Base-by-base conservation (phyloP, 1,140 invertebrate genomes). In the Drosophila serrata region DNA sequence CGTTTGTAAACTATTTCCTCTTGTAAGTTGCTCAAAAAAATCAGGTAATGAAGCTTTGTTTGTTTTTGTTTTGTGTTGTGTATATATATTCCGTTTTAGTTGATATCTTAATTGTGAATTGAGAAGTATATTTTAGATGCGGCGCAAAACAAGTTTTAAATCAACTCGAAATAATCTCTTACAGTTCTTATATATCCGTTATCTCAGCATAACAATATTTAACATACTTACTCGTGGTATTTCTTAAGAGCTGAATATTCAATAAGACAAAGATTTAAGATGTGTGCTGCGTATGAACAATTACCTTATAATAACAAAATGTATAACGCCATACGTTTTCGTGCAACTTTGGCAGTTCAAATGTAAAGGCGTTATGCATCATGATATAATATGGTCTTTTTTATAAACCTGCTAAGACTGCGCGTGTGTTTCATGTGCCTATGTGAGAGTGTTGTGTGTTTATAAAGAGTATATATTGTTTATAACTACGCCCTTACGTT, bases 41-140 rank as follows among this genome's bases (percentile, higher is more conserved):
- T 90, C 85, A 90, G 85, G 85, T 90, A 90, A 90, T 90, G 61
- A 90, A 90, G 85, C 85, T 65, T 87, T 80, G 69, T 87, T 79
- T 87, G 49, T 79, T 70, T 88, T 75, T 22, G 73, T 77, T 76
- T 67, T 22, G 39, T 75, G 59, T 65, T 65, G 33, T 53, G 39
- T 58, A 9, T 22, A 22, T 22, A 15, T 53, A 39, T 46, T 37
- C 27, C 43, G n/a, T 12, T 65, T 49, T 64, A 63, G 70, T 63
- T 31, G 31, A 27, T 57, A 57, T 56, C 29, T 64, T 64, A 75
- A 40, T n/a, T 75, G 60, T 65, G 46, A 49, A 42, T 59, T 31
- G 29, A 72, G 19, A 72, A 49, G 13, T 35, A 33, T 48, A 12
- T 49, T 70, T 72, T 7, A 31, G 43, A 65, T 58, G 51, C 43